Conservation (phyloP, 2,113 vertebrate species). For the Phrynosoma blainvillii region DNA sequence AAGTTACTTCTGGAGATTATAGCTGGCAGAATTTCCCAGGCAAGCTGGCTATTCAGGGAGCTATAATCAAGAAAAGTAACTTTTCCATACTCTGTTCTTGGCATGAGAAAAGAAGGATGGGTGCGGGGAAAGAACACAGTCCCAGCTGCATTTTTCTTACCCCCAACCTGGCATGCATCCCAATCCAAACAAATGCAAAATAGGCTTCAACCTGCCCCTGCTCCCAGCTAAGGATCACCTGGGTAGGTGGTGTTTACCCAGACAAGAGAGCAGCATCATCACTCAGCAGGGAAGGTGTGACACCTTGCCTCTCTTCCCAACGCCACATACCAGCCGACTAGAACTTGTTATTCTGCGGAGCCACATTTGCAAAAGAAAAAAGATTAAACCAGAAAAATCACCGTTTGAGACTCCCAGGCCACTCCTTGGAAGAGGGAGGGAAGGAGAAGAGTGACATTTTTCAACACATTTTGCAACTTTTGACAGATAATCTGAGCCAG, state of each 20-base stretch:
- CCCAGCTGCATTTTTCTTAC: no score
- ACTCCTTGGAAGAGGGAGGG: not conserved
- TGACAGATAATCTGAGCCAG: not conserved
- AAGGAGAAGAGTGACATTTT: not conserved
- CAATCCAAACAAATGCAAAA: not conserved
- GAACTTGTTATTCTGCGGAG: not conserved
- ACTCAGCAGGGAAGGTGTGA: not conserved
- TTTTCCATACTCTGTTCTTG: not conserved
- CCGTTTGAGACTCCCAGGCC: not conserved
- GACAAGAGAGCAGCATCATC: not conserved
- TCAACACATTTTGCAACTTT: not conserved
- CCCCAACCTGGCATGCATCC: not conserved
- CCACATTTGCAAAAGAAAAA: not conserved
- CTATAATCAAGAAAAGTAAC: not conserved
- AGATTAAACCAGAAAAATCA: not conserved
- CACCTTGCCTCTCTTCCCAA: not conserved
- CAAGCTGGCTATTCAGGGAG: not conserved
- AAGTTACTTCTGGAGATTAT: not conserved
- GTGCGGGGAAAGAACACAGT: no score
- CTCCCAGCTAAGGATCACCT: not conserved
- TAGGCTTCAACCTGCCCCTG: not conserved
- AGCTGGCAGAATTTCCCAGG: no score
- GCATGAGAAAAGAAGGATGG: not conserved
- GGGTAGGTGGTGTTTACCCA: constrained; percentile 12
- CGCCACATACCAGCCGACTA: not conserved